Conservation (phyloP, 64 coral and sea anemone species). For the Hydrozoanthus tunicans region DNA sequence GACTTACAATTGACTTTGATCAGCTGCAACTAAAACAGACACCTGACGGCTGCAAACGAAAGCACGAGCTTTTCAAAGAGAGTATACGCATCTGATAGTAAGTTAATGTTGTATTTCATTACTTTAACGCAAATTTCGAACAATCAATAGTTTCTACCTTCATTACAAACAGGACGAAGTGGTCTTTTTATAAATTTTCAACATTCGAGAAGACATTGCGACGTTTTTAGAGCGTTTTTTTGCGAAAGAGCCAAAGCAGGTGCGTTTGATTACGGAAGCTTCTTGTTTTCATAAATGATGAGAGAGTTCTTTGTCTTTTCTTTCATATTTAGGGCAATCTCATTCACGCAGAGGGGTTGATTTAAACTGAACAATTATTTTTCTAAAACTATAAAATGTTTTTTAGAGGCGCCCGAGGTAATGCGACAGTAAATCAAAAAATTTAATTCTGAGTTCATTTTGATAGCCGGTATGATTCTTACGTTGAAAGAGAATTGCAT, state of each 20-base stretch:
- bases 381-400: slow-evolving; percentile 25
- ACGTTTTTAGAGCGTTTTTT: not conserved
- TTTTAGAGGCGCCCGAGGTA: not conserved
- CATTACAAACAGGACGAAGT: not conserved
- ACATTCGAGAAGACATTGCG: not conserved
- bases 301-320: not conserved
- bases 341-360: not conserved
- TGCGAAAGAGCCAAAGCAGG: slow-evolving; percentile 2
- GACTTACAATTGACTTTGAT: no score
- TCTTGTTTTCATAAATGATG: not conserved
- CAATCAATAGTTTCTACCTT: no score
- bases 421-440: not conserved
- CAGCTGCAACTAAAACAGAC: not conserved
- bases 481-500: not conserved
- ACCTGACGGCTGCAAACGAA: not conserved
- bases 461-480: not conserved
- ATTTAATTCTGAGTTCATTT: not conserved
- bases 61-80: not conserved
- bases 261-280: not conserved
- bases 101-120: no score
- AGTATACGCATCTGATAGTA: no score
- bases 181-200: not conserved
- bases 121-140: no score
- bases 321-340: not conserved
- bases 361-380: slow-evolving; percentile 8